Base-by-base conservation (phyloP, 2,888 invertebrate genomes). In the Argyra leucocephala region DNA sequence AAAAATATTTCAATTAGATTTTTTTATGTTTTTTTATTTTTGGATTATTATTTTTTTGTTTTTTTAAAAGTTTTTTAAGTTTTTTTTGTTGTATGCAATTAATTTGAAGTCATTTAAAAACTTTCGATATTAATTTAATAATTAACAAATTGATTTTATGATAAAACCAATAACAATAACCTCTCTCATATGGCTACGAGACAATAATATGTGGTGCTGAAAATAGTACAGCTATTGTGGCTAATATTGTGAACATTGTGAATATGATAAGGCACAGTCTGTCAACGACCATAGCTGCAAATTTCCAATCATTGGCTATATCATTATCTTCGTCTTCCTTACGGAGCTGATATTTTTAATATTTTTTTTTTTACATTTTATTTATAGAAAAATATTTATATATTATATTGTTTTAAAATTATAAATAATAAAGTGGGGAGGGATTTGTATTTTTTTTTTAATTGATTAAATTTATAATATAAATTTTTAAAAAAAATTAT, bases 261-360 rank as follows among this genome's bases (percentile, higher is more conserved):
- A 97, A 97, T 86, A 96, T 90, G 87, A 96, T 94, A 88, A 97
- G 92, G 90, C 97, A 97, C 88, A 96, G 88, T 87, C 96, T 90
- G 88, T 97, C 97, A 85, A 97, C 94, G 84, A 97, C 96, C 94
- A 96, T 96, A 83, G 96, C 96, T 82, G 96, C 96, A 85, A 96
- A 97, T 86, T 96, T 96, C 97, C 97, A 97, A 89, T 96, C 96
- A 85, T 93, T 92, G 82, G 94, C 90, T 81, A 95, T 86, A 82
- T 93, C 93, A 82, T 90, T 89, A 77, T 92, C 90, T 81, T 93
- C 91, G 82, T 97, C 96, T 80, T 95, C 94, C 82, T 91, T 91
- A 81, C 93, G 89, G 85, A 96, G 87, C 85, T 95, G 72, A 67
- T 63, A 12, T 12, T 10, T 37, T 26, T 26, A 6, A n/a, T n/a